Percentiles rank a stretch among this genome's conserved stretches.
Evolutionary conservation across 2,113 vertebrate genomes (phyloP).

Genomic region (Dermatemys mawii): DNA sequence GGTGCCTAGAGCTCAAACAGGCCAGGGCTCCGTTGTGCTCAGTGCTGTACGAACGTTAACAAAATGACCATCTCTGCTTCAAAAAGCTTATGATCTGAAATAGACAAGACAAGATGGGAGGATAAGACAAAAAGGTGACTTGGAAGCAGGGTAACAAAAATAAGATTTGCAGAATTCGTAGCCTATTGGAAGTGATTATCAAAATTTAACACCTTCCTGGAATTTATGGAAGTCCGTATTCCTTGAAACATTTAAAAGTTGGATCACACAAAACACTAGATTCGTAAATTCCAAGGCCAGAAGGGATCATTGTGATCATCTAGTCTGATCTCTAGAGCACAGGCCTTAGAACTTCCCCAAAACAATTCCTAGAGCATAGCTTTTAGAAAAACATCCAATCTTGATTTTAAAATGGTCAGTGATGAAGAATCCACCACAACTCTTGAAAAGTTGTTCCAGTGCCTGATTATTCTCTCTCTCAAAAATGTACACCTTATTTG

Average conservation of each 20-base stretch:
- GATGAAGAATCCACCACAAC: too few relatives aligned
- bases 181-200: background rate
- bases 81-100: background rate
- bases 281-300: too few relatives aligned
- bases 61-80: background rate
- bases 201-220: background rate
- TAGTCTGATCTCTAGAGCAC: too few relatives aligned
- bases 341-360: too few relatives aligned
- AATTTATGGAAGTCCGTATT: background rate
- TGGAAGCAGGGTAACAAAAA: background rate
- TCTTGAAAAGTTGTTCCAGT: too few relatives aligned
- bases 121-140: accelerated
- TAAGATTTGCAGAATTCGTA: background rate
- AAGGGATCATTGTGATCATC: too few relatives aligned
- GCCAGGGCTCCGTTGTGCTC: background rate
- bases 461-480: too few relatives aligned
- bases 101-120: background rate
- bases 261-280: background rate
- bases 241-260: background rate
- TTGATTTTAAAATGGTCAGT: too few relatives aligned
- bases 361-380: too few relatives aligned
- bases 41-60: background rate
- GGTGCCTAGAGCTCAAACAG: background rate
- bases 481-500: too few relatives aligned
- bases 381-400: too few relatives aligned